phyloP scores from a whole-genome alignment of 2,113 vertebrate genomes.

The Gymnorhina tibicen region DNA sequence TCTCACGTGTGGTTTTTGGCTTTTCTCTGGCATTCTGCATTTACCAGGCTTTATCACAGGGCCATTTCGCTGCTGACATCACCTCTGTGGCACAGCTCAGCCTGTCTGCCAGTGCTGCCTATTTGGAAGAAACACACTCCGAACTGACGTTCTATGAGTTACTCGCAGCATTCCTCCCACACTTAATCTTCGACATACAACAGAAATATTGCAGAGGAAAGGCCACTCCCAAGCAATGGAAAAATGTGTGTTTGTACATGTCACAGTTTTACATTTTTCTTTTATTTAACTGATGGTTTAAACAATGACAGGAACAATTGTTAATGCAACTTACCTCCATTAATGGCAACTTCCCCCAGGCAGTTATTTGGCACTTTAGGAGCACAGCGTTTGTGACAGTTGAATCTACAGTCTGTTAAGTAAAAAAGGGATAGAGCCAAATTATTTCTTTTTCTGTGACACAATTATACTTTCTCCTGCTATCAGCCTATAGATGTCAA shows the following conservation, averaged over 20 bases:
- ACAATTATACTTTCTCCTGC: neutral
- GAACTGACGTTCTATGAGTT: neutral
- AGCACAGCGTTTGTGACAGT: conserved; percentile 96
- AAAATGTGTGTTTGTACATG: neutral
- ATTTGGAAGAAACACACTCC: neutral
- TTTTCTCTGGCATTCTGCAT: neutral
- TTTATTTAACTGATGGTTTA: neutral
- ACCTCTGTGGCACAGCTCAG: neutral
- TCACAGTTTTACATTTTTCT: neutral
- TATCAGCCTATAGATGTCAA: neutral
- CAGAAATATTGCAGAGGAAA: neutral
- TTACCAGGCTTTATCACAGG: neutral
- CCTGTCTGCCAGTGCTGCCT: neutral
- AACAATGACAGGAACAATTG: neutral
- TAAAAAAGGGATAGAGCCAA: neutral
- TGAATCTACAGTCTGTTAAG: conserved; percentile 90
- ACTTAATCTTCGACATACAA: neutral
- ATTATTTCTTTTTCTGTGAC: neutral
- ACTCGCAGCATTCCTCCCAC: neutral
- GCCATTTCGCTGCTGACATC: neutral
- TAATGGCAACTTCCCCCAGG: conserved; percentile 90
- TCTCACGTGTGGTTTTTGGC: neutral
- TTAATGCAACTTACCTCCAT: conserved; percentile 81
- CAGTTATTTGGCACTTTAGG: conserved; percentile 97
- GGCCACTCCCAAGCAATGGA: neutral